Evolutionary conservation across 1,140 invertebrate genomes (phyloP).

Genomic region (Vanessa atalanta): DNA sequence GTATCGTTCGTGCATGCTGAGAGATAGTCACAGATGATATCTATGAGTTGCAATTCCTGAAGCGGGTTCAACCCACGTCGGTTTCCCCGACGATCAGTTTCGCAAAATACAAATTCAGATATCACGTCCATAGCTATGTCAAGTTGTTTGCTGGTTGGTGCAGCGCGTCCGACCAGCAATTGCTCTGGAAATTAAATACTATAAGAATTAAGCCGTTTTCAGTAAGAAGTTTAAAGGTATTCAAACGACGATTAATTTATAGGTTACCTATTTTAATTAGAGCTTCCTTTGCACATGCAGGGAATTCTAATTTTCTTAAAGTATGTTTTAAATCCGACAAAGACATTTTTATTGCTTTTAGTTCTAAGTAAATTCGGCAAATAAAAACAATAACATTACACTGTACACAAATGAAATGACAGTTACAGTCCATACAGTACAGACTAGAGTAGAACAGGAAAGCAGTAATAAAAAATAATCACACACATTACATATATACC

Average conservation of each 20-base stretch:
- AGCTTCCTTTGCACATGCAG: constrained; percentile 72
- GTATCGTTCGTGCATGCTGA: constrained; percentile 85
- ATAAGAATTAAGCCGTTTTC: not conserved
- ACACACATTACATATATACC: too few relatives aligned
- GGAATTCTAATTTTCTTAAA: constrained; percentile 75
- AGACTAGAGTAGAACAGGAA: too few relatives aligned
- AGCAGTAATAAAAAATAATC: too few relatives aligned
- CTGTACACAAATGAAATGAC: not conserved
- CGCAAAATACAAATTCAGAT: constrained; percentile 90
- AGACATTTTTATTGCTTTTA: constrained; percentile 53
- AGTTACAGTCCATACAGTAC: not conserved
- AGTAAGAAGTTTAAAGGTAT: not conserved
- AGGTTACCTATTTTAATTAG: constrained; percentile 67
- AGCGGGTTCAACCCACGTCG: constrained; percentile 83
- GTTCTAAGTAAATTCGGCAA: not conserved
- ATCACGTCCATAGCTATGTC: constrained; percentile 87
- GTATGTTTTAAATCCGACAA: constrained; percentile 73
- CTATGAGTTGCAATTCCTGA: constrained; percentile 88
- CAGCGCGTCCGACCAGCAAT: constrained; percentile 67
- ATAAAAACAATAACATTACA: constrained; percentile 10
- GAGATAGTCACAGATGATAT: constrained; percentile 88
- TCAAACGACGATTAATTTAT: constrained; percentile 3
- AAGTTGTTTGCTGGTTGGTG: constrained; percentile 73
- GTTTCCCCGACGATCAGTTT: constrained; percentile 85
- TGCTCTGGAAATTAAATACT: constrained; percentile 65